Conservation (phyloP, 2,797 vertebrate genomes). For the Takifugu rubripes region DNA sequence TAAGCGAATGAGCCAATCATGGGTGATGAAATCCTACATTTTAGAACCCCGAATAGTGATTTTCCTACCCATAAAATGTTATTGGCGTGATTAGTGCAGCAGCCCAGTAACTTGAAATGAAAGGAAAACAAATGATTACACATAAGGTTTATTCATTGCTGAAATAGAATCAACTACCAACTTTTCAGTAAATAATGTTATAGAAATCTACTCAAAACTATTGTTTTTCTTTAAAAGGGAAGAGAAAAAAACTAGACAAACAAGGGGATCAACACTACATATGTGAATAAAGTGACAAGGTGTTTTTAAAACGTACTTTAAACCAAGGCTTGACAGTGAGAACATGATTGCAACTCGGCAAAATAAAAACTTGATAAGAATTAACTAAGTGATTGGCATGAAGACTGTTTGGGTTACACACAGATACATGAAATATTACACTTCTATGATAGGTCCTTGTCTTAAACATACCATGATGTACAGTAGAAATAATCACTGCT, state of each 20-base stretch:
- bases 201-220: constrained; percentile 80
- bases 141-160: constrained; percentile 82
- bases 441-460: constrained; percentile 76
- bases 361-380: constrained; percentile 63
- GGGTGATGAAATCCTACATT: no score
- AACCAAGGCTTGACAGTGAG: constrained; percentile 65
- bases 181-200: constrained; percentile 82
- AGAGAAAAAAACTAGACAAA: constrained; percentile 64
- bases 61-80: no score
- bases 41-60: no score
- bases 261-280: constrained; percentile 68
- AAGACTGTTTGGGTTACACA: constrained; percentile 77
- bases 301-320: constrained; percentile 64
- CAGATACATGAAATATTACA: constrained; percentile 78
- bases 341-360: constrained; percentile 77
- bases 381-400: constrained; percentile 74
- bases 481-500: constrained; percentile 79
- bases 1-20: no score
- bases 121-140: constrained; percentile 68
- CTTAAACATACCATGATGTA: constrained; percentile 72
- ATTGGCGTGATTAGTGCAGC: neutral
- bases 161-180: constrained; percentile 82
- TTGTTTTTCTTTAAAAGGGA: constrained; percentile 72
- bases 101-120: constrained; percentile 33
- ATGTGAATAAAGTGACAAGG: constrained; percentile 67